These are phyloP conservation scores for Bombycilla garrulus DNA, from an alignment of 2,113 vertebrate genomes.

Conservation along the genomic window DNA sequence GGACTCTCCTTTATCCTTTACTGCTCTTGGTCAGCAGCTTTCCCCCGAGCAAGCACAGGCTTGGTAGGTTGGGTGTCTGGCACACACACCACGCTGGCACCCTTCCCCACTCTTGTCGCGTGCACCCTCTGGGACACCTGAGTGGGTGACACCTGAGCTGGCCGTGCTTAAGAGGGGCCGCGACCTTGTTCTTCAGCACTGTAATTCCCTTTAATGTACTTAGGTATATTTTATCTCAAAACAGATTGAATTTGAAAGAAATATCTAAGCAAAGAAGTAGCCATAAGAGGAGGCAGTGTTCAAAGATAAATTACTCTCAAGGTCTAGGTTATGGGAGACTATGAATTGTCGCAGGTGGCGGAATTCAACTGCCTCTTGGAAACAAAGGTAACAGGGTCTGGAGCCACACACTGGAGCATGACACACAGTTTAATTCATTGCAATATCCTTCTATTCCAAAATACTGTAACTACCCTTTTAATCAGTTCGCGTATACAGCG, in stretches of 20 bases:
- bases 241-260: background rate
- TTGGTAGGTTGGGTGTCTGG: too few species aligned
- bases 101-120: too few species aligned
- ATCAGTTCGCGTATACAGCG: background rate
- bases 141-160: too few species aligned
- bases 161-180: too few species aligned
- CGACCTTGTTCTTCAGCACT: background rate
- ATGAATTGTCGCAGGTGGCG: background rate
- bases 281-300: background rate
- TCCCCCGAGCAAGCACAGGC: too few species aligned
- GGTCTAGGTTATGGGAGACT: background rate
- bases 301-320: background rate
- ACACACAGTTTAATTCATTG: background rate
- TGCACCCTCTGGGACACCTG: too few species aligned
- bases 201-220: background rate
- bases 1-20: too few species aligned
- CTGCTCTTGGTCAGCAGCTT: too few species aligned
- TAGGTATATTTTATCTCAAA: background rate
- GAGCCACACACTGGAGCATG: background rate
- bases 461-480: background rate
- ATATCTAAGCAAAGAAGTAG: background rate
- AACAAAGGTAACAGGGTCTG: background rate
- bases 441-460: background rate
- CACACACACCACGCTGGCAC: too few species aligned
- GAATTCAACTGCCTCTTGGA: background rate